Base-by-base conservation (phyloP, 2,113 vertebrate genomes). In the Grus americana region DNA sequence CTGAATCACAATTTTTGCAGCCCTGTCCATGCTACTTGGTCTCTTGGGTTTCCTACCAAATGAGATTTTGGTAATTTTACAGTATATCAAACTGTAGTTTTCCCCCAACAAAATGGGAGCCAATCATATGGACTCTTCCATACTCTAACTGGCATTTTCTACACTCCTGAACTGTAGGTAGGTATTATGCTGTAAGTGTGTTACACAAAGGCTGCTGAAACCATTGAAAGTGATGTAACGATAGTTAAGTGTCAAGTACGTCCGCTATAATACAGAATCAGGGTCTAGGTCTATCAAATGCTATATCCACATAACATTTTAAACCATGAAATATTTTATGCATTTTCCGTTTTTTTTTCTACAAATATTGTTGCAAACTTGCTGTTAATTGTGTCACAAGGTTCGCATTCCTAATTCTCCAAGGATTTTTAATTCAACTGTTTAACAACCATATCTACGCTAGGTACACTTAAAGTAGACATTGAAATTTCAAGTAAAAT, bases 401-500 rank as follows among this genome's bases (percentile, higher is more conserved):
- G 93, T 95, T 97, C 19, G 94, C 95, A 88, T 96, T 96, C 95
- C 95, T 95, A 88, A 62, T 84, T 97, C 80, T 94, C 86, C 83
- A 85, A 94, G 94, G 94, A 88, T 86, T 94, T 96, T 86, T 92
- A 98, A 94, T 75, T 95, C 90, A 94, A 89, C 96, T 84, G 71
- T 91, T 90, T 91, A 97, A 96, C 95, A 95, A 93, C 86, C 91
- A 96, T 95, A 97, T 97, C 97, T 98, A 98, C 2, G 81, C 95
- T 97, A 97, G 97, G 93, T 96, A 98, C 96, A 97, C 79, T 96
- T 92, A 98, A 98, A 98, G 96, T 87, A 98, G 98, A 98, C 98
- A 97, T 94, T 93, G 95, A 97, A 98, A 92, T 96, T 98, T 98
- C 98, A 98, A 98, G 98, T 98, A 98, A 98, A 98, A 98, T 97